Conservation (phyloP, 2,797 vertebrate genomes). For the Pseudopleuronectes americanus region DNA sequence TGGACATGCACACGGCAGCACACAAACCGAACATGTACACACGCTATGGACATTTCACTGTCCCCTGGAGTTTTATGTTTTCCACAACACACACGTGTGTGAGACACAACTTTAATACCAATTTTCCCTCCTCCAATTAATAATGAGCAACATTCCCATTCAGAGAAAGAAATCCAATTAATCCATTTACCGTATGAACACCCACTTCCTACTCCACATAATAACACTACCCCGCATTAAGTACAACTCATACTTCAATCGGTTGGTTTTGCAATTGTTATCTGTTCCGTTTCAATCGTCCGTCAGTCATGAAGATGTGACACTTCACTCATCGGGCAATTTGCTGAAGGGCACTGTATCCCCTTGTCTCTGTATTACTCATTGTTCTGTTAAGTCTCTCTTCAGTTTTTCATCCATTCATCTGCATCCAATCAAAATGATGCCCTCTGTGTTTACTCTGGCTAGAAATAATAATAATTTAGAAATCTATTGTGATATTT, state of each 20-base stretch:
- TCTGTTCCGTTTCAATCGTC: neutral
- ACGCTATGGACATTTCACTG: neutral
- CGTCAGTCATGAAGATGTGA: neutral
- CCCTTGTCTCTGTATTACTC: constrained; percentile 1
- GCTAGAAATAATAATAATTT: neutral
- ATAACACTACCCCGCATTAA: neutral
- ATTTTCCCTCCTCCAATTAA: neutral
- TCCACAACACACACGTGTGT: neutral
- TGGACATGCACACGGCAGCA: neutral
- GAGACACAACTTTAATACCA: neutral
- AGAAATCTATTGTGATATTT: neutral
- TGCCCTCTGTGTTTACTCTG: neutral
- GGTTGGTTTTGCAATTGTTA: neutral
- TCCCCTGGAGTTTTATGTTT: neutral
- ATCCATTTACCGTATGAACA: neutral
- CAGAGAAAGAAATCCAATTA: neutral
- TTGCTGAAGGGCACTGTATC: constrained; percentile 26
- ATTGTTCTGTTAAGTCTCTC: constrained; percentile 10
- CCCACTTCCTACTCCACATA: neutral
- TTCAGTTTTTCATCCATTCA: constrained; percentile 6
- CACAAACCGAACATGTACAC: no score
- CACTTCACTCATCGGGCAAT: constrained; percentile 6
- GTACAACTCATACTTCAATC: neutral
- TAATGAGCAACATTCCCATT: constrained; percentile 1
- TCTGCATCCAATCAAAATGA: constrained; percentile 28